Percentiles rank a stretch among this genome's conserved stretches.
phyloP scores from a whole-genome alignment of 2,797 vertebrate species.

The Squalus acanthias region DNA sequence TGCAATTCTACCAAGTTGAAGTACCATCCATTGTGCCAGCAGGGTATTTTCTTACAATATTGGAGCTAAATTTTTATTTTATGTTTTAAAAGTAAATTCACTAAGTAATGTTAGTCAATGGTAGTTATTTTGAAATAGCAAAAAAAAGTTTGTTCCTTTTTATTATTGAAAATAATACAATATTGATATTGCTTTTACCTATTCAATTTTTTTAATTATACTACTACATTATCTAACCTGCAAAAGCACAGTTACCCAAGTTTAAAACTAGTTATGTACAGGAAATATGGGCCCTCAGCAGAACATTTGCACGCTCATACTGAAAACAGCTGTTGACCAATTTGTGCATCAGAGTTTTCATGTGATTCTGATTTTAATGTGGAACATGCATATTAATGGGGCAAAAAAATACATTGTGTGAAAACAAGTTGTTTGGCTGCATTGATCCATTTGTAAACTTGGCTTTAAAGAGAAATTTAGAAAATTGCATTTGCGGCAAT shows the following conservation, averaged over 20 bases:
- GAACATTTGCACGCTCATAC: neutral
- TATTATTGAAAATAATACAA: neutral
- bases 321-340: neutral
- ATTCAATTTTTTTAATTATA: neutral
- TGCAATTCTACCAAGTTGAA: neutral
- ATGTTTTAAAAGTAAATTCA: neutral
- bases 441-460: neutral
- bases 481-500: neutral
- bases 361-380: neutral
- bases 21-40: no score
- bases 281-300: neutral
- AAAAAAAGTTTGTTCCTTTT: neutral
- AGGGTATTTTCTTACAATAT: neutral
- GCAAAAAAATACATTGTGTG: neutral
- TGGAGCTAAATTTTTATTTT: no score
- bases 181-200: neutral
- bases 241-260: neutral
- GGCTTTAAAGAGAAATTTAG: neutral
- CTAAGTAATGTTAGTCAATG: neutral
- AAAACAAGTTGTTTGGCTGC: neutral
- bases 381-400: neutral
- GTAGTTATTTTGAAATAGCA: neutral
- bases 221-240: neutral
- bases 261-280: neutral
- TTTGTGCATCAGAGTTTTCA: neutral